Base-by-base conservation (phyloP, 2,888 invertebrate species). In the Cyrtodaria siliqua region DNA sequence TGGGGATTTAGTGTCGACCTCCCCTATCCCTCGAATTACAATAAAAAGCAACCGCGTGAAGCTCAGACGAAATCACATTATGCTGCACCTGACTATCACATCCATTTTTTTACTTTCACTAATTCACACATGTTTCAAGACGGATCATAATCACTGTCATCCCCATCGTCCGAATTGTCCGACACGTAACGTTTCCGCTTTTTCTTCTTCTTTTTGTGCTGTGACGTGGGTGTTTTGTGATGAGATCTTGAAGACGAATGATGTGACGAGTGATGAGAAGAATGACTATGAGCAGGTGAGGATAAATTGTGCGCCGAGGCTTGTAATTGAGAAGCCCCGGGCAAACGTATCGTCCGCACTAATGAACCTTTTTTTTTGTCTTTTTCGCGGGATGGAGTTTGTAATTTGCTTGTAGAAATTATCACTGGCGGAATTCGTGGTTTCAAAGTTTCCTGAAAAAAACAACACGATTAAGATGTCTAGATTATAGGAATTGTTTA, bases 81-180 rank as follows among this genome's bases (percentile, higher is more conserved):
- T 67, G 47, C 57, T 67, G 67, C 59, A 59, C 57, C 57, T 67
- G 67, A 57, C 26, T 50, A 67, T 59, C 59, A 67, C 59, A 57
- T 59, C 50, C 33, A 24, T 27, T 26, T 18, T n/a, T 49, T 33
- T 24, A 40, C 24, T 40, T 14, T 8, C 20, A 16, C 16, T 3
- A 52, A 14, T 52, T 23, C 16, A n/a, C n/a, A 4, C 16, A 6
- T 16, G 33, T 14, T 29, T 67, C 78, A 67, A 27, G 42, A 63
- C 42, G 78, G 78, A 86, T 87, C 86, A 85, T 89, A 90, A 61
- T 91, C 91, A 40, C 88, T 90, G 69, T 91, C 90, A 50, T 90
- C 89, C 75, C 83, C 86, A 56, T 88, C 89, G 60, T 90, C 90
- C 47, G 85, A 86, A 66, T 87, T 86, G 77, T 89, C 90, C 72